Conservation (phyloP, 2,797 vertebrate genomes). For the Cyprinodon diabolis region DNA sequence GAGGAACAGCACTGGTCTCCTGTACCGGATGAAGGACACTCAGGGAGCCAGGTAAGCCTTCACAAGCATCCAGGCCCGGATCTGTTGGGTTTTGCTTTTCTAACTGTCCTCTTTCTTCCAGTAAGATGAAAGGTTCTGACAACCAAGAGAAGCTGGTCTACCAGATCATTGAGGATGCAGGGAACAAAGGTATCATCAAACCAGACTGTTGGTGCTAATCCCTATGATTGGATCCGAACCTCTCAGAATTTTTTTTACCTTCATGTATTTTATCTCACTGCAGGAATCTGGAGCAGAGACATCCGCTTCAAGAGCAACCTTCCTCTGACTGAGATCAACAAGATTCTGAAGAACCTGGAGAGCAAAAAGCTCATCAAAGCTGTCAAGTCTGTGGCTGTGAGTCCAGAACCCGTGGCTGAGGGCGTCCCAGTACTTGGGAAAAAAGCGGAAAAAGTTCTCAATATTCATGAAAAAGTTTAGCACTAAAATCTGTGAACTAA, state of each 20-base stretch:
- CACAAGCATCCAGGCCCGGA: too few species aligned
- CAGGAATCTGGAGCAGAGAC: constrained; percentile 98
- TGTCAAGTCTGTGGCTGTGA: constrained; percentile 97
- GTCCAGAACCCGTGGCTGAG: constrained; percentile 50
- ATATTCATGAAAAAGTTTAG: too few species aligned
- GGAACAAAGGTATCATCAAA: constrained; percentile 89
- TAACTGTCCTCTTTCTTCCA: constrained; percentile 55
- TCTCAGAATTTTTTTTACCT: not conserved
- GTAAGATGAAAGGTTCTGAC: constrained; percentile 98
- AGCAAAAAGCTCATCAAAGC: constrained; percentile 99
- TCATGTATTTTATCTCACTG: not conserved
- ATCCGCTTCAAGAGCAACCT: constrained; percentile 98
- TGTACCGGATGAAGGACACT: constrained; percentile 93
- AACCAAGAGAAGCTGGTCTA: constrained; percentile 99
- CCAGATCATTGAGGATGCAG: constrained; percentile 96
- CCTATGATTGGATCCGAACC: not conserved
- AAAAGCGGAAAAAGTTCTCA: not conserved
- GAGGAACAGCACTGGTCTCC: constrained; percentile 89
- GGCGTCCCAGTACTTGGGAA: not conserved
- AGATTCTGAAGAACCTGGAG: constrained; percentile 98
- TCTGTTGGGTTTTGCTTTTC: not conserved
- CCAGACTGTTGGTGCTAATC: not conserved
- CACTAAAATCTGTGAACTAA: too few species aligned
- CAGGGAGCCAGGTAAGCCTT: constrained; percentile 84
- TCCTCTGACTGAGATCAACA: constrained; percentile 96